Base-by-base conservation (phyloP, 1,140 invertebrate species). In the Bombus sylvicola region DNA sequence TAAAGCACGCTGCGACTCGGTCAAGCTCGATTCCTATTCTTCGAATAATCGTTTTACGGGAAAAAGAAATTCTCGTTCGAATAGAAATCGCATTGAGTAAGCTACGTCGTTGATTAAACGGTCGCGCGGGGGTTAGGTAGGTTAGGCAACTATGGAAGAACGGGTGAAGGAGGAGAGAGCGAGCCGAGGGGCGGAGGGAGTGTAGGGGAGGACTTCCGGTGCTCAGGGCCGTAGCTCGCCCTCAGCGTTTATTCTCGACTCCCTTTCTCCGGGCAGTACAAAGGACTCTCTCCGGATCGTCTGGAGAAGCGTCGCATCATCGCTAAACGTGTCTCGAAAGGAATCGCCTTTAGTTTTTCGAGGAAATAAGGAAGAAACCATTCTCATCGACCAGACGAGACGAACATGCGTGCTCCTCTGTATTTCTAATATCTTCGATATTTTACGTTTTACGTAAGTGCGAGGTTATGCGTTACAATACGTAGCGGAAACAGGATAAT, bases 131-230 rank as follows among this genome's bases (percentile, higher is more conserved):
- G 25, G 47, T 87, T 87, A 87, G 53, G 41, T 66, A 22, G 43
- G 74, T 87, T 89, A 74, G 84, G 31, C 37, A n/a, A 73, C 15
- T 39, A 22, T 53, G 25, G 37, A 43, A n/a, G 81, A 64, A 78
- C 43, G 41, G 37, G 37, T 31, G 37, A 22, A 76, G 43, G 34
- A 66, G 41, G 10, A 72, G 28, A 22, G 66, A 53, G 12, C 57
- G 81, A 81, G 31, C 10, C 10, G 78, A 69, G 43, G 59, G 69
- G 34, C 25, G 74, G 1, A 12, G 64, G 53, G 76, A 31, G 59
- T 5, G 62, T 39, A 86, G 81, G 66, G 82, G 83, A 62, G 84
- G 81, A 89, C 83, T 91, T 91, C 90, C 90, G 90, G 90, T 87
- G 83, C 43, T 69, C 90, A 91, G 89, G 89, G 85, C 74, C 85